Base-by-base conservation (phyloP, 2,888 invertebrate genomes). In the Halocaridina rubra region DNA sequence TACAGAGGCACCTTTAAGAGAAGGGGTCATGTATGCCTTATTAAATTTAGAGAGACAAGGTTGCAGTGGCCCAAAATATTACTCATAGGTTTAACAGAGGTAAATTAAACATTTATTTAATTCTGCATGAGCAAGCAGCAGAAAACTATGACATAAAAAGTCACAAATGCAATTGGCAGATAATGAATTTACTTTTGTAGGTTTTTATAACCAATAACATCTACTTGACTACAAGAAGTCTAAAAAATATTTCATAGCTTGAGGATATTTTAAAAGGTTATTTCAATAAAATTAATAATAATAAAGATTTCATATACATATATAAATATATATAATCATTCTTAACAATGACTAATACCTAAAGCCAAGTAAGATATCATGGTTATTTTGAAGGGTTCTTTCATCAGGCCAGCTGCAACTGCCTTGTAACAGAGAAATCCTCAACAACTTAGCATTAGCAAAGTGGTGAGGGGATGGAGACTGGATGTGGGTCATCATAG, bases 1-100 rank as follows among this genome's bases (percentile, higher is more conserved):
- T 39, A 64, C 69, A 72, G 80, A 80, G 80, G 80, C 80, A 80
- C 80, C 80, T 74, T 80, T 59, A n/a, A n/a, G 76, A 61, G 59
- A 77, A 77, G 61, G 59, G 59, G 76, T 61, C 61, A 77, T 77
- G 76, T n/a, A 32, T 61, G 76, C 76, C 76, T 61, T 27, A 22
- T 10, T 22, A 13, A 19, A n/a, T n/a, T n/a, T n/a, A n/a, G n/a
- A 30, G 61, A 61, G 22, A 59, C 29, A 72, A 39, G 57, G 61
- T 33, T 59, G 32, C 59, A 39, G 13, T 19, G 61, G 39, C 59
- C 67, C 27, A 33, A 24, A 53, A 61, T 33, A 74, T 75, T 46
- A 32, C 67, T 29, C 29, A 29, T 67, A 32, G 61, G 16, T 13
- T 13, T 13, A 27, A 10, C 27, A 13, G 61, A 13, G 27, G 67